phyloP scores from a whole-genome alignment of 1,140 invertebrate species.

The Drosophila albomicans region DNA sequence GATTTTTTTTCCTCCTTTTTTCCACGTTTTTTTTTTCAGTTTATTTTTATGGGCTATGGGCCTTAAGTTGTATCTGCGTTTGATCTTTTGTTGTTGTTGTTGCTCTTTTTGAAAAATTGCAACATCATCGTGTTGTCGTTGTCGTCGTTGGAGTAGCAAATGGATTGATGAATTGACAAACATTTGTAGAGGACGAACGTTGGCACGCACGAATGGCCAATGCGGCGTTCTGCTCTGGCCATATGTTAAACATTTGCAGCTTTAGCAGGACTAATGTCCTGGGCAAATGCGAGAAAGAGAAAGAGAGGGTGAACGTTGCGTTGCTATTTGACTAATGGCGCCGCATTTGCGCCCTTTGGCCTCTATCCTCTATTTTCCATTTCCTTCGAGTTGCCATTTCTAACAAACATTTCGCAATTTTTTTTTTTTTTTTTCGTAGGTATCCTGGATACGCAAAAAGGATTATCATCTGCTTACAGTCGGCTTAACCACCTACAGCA shows the following conservation, averaged over 20 bases:
- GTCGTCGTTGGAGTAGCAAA: slow-evolving; percentile 51
- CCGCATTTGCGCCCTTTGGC: slow-evolving; percentile 10
- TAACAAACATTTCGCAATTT: not conserved
- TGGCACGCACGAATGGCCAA: slow-evolving; percentile 43
- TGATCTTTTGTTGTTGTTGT: slow-evolving; percentile 12
- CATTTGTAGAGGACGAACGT: slow-evolving; percentile 57
- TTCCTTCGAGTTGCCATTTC: not conserved
- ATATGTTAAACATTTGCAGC: slow-evolving; percentile 64
- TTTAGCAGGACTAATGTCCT: slow-evolving; percentile 35
- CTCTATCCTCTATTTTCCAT: not conserved
- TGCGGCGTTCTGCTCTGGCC: slow-evolving; percentile 26
- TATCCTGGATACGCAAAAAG: slow-evolving; percentile 93
- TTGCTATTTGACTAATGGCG: slow-evolving; percentile 64
- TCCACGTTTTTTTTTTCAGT: slow-evolving; percentile 9
- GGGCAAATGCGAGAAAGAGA: slow-evolving; percentile 34
- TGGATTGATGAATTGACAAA: slow-evolving; percentile 83
- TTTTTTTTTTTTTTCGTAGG: slow-evolving; percentile 84
- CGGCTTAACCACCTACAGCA: slow-evolving; percentile 92
- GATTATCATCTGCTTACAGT: slow-evolving; percentile 93
- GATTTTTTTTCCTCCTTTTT: slow-evolving; percentile 56
- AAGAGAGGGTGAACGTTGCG: not conserved
- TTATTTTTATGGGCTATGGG: slow-evolving; percentile 30
- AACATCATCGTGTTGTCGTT: slow-evolving; percentile 76
- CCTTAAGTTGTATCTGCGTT: slow-evolving; percentile 35
- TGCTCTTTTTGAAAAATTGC: slow-evolving; percentile 65